Base-by-base conservation (phyloP, 2,797 vertebrate genomes). In the Capromys pilorides region DNA sequence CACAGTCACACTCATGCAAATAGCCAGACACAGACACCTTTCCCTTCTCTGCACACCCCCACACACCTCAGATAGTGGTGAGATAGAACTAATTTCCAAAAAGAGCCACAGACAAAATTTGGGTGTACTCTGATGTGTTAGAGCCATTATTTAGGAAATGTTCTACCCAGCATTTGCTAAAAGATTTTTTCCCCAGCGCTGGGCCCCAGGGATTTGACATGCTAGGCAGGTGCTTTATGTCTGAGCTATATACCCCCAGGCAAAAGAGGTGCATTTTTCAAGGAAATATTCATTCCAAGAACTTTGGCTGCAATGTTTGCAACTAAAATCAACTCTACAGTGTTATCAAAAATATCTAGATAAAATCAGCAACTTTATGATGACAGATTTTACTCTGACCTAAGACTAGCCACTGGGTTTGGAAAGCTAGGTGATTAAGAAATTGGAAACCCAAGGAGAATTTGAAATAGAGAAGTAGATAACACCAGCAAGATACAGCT, bases 21-120 rank as follows among this genome's bases (percentile, higher is more conserved):
- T 41, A 80, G 31, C 45, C 78, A 91, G 51, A 92, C 28, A 91
- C 31, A 81, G 28, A 66, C 28, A 77, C 10, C 28, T 24, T 33
- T 3, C 19, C 36, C 19, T 2, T 7, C 39, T 57, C 69, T 2
- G 5, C 54, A 49, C 45, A 75, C 16, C 26, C n/a, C 61, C 45
- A 73, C 26, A 61, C 59, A 64, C 78, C 31, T 77, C 78, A 71
- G 57, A 71, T 73, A 71, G 33, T 75, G 66, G 19, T 59, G 85
- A 94, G 62, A 87, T 85, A 88, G 39, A 92, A 87, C 33, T 92
- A 89, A 28, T 81, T 95, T 86, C 83, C 21, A 86, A 90, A 88
- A 69, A 84, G 28, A 93, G 13, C 22, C 45, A 78, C 5, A 59
- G n/a, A 73, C 24, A 33, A 69, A 95, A 92, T 94, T 21, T 64